Base-by-base conservation (phyloP, 2,113 vertebrate species). In the Burhinus bistriatus region DNA sequence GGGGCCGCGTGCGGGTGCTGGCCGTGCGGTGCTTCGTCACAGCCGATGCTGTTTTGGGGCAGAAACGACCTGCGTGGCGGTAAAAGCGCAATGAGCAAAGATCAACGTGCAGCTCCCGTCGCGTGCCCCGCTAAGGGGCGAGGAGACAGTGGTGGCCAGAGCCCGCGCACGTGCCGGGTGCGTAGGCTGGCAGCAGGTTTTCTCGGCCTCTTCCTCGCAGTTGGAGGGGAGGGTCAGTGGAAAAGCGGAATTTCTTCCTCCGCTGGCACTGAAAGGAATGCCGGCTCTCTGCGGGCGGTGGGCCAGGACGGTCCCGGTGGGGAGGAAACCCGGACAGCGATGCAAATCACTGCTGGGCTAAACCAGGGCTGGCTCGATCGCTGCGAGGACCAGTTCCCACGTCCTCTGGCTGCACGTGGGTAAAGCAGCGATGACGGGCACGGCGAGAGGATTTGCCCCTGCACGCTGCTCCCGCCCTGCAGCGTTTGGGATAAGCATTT, bases 91-190 rank as follows among this genome's bases (percentile, higher is more conserved):
- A 38, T 1, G 59, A 55, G 40, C 59, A 8, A 11, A 34, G n/a
- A 22, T 17, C 4, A 7, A 18, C 17, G 15, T 30, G 18, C 30
- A 12, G 70, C 17, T 55, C 69, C 68, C 1, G 0, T 11, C 7
- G 20, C 1, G 2, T 1, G 11, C 6, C 20, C 76, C 0, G 4
- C 11, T 1, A 17, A 72, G 9, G 86, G n/a, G n/a, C 0, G 5
- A 32, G 65, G 72, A 18, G 30, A 4, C 0, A 2, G 3, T 11
- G 51, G 4, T 18, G 36, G 27, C 66, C 29, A 3, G n/a, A 42
- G 47, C 21, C 36, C 2, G 0, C 16, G 54, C 38, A 3, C 0
- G 9, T 21, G 29, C 47, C 1, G 4, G 6, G 19, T 12, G 44
- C 0, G 0, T 6, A 5, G 49, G 58, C 27, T n/a, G 42, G 83